These are phyloP conservation scores for Hycleus phaleratus DNA, from an alignment of 1,140 invertebrate genomes.

Conservation along the genomic window DNA sequence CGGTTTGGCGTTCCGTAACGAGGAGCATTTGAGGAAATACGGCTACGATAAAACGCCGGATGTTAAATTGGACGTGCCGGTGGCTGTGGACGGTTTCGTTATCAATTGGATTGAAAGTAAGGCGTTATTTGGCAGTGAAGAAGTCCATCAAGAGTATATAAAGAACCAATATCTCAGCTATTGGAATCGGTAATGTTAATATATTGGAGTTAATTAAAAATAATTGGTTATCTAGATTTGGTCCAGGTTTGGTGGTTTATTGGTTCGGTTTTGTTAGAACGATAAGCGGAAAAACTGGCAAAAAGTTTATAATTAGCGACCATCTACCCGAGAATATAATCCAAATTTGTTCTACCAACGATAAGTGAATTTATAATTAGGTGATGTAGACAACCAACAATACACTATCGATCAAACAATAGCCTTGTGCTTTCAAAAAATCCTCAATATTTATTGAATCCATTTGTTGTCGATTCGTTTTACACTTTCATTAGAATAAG, in stretches of 20 bases:
- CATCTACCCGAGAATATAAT: constrained; percentile 48
- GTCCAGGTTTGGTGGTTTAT: constrained; percentile 88
- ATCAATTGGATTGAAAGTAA: constrained; percentile 97
- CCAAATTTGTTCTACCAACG: not conserved
- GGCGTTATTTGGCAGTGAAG: constrained; percentile 82
- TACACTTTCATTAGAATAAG: no score
- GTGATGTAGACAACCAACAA: no score
- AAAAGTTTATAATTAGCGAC: constrained; percentile 60
- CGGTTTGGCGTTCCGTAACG: constrained; percentile 67
- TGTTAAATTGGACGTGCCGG: constrained; percentile 82
- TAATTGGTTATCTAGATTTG: constrained; percentile 57
- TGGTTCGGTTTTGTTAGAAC: constrained; percentile 89
- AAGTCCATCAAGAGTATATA: constrained; percentile 75
- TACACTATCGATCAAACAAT: no score
- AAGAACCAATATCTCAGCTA: constrained; percentile 84
- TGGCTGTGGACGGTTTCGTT: constrained; percentile 76
- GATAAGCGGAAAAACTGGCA: constrained; percentile 50
- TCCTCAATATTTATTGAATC: no score
- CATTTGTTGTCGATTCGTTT: no score
- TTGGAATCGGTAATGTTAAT: constrained; percentile 65
- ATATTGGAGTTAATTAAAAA: not conserved
- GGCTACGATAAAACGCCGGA: constrained; percentile 96
- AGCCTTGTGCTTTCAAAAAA: no score
- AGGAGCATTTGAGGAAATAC: constrained; percentile 66
- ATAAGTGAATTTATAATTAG: no score